Conservation (phyloP, 2,113 vertebrate species). For the Erinaceus europaeus region DNA sequence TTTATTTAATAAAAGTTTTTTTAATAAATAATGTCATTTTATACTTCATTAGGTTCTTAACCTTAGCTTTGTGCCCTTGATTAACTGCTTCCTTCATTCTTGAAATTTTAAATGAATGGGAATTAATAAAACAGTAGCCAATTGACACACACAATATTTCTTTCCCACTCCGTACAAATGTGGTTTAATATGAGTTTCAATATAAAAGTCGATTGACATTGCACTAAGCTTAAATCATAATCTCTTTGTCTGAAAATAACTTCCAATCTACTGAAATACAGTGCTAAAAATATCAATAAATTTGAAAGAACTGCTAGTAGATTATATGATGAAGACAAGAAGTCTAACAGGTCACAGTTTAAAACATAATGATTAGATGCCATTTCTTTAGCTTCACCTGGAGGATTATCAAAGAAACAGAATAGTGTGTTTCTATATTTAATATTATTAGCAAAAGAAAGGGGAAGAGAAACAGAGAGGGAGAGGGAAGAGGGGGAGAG, state of each 20-base stretch:
- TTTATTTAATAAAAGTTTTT: neutral
- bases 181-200: slow-evolving; percentile 37
- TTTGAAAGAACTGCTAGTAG: neutral
- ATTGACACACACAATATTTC: neutral
- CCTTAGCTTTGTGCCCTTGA: slow-evolving; percentile 25
- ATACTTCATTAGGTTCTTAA: slow-evolving; percentile 10
- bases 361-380: neutral
- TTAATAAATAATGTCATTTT: slow-evolving; percentile 26
- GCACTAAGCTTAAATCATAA: neutral
- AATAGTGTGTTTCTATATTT: neutral
- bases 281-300: slow-evolving; percentile 11
- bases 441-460: neutral
- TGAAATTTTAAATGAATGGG: slow-evolving; percentile 32
- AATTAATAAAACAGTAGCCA: slow-evolving; percentile 46
- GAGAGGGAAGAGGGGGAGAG: too few species aligned
- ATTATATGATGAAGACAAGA: neutral
- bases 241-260: neutral
- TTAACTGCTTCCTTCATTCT: slow-evolving; percentile 33
- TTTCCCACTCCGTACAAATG: neutral
- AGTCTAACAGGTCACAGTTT: neutral
- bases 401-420: neutral
- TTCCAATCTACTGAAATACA: neutral
- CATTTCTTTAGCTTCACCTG: neutral
- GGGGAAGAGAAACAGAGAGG: too few species aligned
- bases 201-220: slow-evolving; percentile 29